These are phyloP conservation scores for Chaetura pelagica DNA, from an alignment of 2,113 vertebrate species.

Conservation along the genomic window DNA sequence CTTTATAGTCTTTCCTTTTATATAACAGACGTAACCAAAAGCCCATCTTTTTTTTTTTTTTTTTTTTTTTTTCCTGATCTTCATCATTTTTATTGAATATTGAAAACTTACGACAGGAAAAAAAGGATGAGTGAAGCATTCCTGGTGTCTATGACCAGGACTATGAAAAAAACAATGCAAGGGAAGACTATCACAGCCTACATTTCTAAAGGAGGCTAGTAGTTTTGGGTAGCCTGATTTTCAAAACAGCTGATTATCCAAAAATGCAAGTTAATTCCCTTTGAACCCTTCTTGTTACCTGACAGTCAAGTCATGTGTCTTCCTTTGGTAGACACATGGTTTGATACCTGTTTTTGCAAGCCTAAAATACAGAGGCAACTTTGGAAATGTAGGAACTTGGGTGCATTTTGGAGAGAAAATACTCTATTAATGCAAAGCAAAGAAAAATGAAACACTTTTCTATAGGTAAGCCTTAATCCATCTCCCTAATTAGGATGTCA, in stretches of 20 bases:
- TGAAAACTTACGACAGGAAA: neutral
- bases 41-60: neutral
- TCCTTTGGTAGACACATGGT: too few species aligned
- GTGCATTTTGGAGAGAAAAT: neutral
- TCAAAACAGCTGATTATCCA: neutral
- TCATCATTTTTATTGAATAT: neutral
- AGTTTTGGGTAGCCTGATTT: neutral
- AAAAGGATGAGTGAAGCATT: neutral
- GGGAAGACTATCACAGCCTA: neutral
- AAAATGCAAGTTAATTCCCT: neutral
- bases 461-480: neutral
- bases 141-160: neutral
- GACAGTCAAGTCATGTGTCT: neutral
- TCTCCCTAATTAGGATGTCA: neutral
- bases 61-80: neutral
- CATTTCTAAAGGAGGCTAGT: neutral
- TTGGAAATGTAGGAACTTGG: neutral
- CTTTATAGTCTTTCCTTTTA: conserved; percentile 8
- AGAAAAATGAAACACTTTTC: neutral
- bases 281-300: neutral
- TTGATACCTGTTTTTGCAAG: neutral
- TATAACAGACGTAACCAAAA: neutral
- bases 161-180: neutral
- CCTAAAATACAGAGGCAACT: neutral
- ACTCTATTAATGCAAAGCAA: neutral